Base-by-base conservation (phyloP, 2,888 invertebrate species). In the Linnaemya vulpina region DNA sequence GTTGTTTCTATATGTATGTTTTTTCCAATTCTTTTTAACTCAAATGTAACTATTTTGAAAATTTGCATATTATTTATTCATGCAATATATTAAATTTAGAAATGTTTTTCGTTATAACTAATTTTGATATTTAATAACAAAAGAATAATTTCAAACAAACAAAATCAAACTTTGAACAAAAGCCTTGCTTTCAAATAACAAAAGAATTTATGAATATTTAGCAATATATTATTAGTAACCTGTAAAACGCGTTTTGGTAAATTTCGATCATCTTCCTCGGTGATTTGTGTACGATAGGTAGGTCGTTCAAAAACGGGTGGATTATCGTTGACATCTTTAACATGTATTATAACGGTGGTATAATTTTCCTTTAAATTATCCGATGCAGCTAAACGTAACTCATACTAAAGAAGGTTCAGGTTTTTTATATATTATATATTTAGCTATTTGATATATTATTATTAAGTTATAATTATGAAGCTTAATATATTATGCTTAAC, bases 321-420 rank as follows among this genome's bases (percentile, higher is more conserved):
- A 94, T 99, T 99, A 94, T 99, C 99, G 93, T 99, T 99, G 88
- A 98, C 98, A 93, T 99, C 98, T 93, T 98, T 98, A 89, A 98
- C 97, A 93, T 98, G 97, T 91, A 98, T 98, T 91, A 98, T 98
- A 88, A 98, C 98, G 53, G 97, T 98, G 58, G 98, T 98, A 94
- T 97, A 97, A 94, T 98, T 98, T 93, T 98, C 98, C 94, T 98
- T 98, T 92, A 98, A 94, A 94, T 98, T 98, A 94, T 98, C 97
- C 87, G 98, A 98, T 75, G 98, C 98, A 83, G 98, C 98, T 93
- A 98, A 94, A 92, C 97, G 96, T 92, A 98, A 94, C 94, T 98
- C 98, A 93, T 98, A 98, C 97, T 98, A 94, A 89, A 81, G 53
- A 3, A 67, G 22, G 11, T 30, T 55, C 10, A 38, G 22, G 55